Evolutionary conservation across 1,140 invertebrate species (phyloP), one percentile per base, ranked within the genome.

Genomic region (Drosophila ambigua): DNA sequence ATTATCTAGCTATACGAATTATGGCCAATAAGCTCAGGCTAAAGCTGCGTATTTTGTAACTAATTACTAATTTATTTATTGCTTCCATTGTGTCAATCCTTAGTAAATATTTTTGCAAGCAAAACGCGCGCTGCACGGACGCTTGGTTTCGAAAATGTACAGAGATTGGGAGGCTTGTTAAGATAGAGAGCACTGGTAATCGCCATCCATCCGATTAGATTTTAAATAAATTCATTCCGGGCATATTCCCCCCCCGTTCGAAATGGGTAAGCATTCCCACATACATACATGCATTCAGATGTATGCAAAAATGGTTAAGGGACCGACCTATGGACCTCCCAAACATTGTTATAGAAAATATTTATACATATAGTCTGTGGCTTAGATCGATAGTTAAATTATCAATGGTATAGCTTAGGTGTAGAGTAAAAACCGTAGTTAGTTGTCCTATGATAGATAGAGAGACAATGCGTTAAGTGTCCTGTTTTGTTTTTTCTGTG

Each of bases 371-470:
- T 45, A 16, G 72, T 31, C 49, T 73, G 51, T 54, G 46, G 43
- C 49, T 58, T 75, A 75, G 44, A 31, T 74, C 51, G 62, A 74
- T 73, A 43, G 54, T 74, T 84, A 51, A 54, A 66, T 53, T 50
- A 73, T 80, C 76, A 80, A 77, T 76, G 72, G 76, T 58, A 85
- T 80, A 82, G 23, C 82, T 85, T 87, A 87, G 44, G 44, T 60
- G 49, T 69, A 51, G 53, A 68, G 50, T 81, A 69, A 84, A 72
- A 82, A 82, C 51, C 61, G 50, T 87, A 78, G 82, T 71, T 79
- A 82, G 66, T 65, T 71, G 62, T 64, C 66, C 61, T 80, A 72
- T 50, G 55, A 66, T 23, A 49, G 46, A 64, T 39, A 79, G 79
- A 83, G 80, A 82, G 77, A 62, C 79, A 82, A 79, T 77, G 72